Evolutionary conservation across 2,888 invertebrate species (phyloP), one percentile per base, ranked within the genome.

Genomic region (Sinodicranocentrus sp.): DNA sequence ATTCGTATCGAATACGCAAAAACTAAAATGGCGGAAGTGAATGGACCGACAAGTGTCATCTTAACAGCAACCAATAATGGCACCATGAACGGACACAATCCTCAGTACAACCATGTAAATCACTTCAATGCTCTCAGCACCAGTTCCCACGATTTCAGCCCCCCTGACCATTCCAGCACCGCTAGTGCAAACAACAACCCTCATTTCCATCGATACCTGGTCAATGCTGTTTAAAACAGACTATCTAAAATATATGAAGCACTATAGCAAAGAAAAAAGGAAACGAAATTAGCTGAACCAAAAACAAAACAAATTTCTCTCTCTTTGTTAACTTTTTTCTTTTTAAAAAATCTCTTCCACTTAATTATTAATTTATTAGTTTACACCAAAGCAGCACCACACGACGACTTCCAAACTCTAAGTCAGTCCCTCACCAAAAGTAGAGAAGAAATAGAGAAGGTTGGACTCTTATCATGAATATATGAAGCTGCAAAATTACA

Each of bases 1-100:
- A 97, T 99, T 92, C 95, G 98, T 92, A 98, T 99, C 92, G 98
- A 99, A 93, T 99, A 96, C 94, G 98, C 98, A 92, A 97, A 97
- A 93, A 97, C 96, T 92, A 98, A 98, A 94, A 98, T 98, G 98
- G 96, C 97, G 91, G 96, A 95, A 92, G 93, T 93, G 84, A 88
- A 88, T 84, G 86, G 87, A 73, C 87, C 88, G 77, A 86, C 83
- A 76, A 88, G 87, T 79, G 87, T 89, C 85, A 87, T 88, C 57
- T 75, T 89, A 44, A 83, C 87, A 48, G 86, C 85, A 57, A 77
- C 89, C 72, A 86, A 85, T 84, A 88, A 87, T 84, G 88, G 88
- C 78, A 88, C 89, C 70, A 83, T 89, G 84, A 89, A 89, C 68
- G 89, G 89, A 84, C 89, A 88, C 79, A 86, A 88, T 84, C 85